Percentiles rank a stretch among this genome's conserved stretches.
phyloP scores from a whole-genome alignment of 2,888 invertebrate species.

The Torymus texanus region DNA sequence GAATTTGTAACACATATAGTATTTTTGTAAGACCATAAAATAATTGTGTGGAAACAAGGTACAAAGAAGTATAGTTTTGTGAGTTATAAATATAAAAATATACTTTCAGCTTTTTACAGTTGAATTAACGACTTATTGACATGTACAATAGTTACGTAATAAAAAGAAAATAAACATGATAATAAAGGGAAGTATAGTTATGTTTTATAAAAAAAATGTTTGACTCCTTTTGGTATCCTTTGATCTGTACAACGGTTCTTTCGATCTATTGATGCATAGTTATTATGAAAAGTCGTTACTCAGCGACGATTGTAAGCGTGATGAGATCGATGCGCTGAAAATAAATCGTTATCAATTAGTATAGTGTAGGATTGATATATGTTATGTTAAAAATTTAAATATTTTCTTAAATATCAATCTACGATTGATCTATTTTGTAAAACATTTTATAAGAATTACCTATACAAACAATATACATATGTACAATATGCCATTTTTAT shows the following conservation, averaged over 20 bases:
- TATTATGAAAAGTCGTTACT: conserved; percentile 7
- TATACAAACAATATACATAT: no score
- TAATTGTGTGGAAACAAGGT: conserved; percentile 10
- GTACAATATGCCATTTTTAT: no score
- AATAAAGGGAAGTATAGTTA: not conserved
- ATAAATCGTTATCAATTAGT: conserved; percentile 26
- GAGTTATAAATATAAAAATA: conserved; percentile 63
- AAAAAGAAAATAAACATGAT: conserved; percentile 2
- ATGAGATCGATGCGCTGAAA: conserved; percentile 73
- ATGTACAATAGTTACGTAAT: conserved; percentile 25
- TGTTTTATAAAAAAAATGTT: conserved; percentile 23
- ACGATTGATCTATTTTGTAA: no score
- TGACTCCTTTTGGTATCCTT: conserved; percentile 27
- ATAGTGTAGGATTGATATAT: not conserved
- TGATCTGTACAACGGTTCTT: conserved; percentile 35
- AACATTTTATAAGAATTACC: no score
- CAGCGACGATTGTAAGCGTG: conserved; percentile 71
- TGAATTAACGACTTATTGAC: conserved; percentile 3
- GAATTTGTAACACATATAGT: not conserved
- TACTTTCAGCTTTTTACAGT: conserved; percentile 57
- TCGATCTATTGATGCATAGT: conserved; percentile 2
- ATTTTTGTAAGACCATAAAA: not conserved
- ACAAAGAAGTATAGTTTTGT: not conserved
- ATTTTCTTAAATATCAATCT: no score
- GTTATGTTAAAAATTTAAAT: no score